A percentile compares a stretch with the other conserved stretches of the same genome.
Evolutionary conservation across 2,888 invertebrate species (phyloP).

Genomic region (Hirtodrosophila cameraria): DNA sequence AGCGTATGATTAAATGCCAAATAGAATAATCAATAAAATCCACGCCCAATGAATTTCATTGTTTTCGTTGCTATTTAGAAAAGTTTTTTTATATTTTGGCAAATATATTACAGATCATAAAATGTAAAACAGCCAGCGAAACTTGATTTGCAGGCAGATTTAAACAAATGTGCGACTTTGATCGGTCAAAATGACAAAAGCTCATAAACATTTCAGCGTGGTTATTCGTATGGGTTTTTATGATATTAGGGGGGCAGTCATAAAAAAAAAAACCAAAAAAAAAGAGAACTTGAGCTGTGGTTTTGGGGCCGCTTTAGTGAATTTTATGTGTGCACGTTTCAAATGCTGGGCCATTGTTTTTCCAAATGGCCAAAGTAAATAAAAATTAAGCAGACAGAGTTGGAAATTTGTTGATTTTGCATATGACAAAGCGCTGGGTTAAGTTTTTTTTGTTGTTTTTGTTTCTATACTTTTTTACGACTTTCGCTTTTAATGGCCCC

Average conservation of each 20-base stretch:
- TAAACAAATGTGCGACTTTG: slow-evolving; percentile 43
- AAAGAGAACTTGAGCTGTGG: slow-evolving; percentile 34
- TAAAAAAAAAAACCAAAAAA: slow-evolving; percentile 31
- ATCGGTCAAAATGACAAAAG: slow-evolving; percentile 38
- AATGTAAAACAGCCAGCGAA: slow-evolving; percentile 51
- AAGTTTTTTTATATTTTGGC: slow-evolving; percentile 20
- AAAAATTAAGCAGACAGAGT: slow-evolving; percentile 54
- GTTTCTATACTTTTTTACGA: slow-evolving; percentile 61
- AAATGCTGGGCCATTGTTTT: slow-evolving; percentile 66
- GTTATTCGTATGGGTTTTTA: slow-evolving; percentile 43
- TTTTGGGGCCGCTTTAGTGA: slow-evolving; percentile 9
- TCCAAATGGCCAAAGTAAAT: slow-evolving; percentile 47
- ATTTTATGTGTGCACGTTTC: slow-evolving; percentile 53
- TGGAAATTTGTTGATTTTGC: slow-evolving; percentile 65
- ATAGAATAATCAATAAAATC: slow-evolving; percentile 66
- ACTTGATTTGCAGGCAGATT: slow-evolving; percentile 65
- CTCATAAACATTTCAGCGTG: slow-evolving; percentile 70
- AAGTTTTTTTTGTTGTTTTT: too few species aligned
- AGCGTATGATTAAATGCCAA: slow-evolving; percentile 66
- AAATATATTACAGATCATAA: slow-evolving; percentile 65
- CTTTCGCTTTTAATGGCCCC: slow-evolving; percentile 70
- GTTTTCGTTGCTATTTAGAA: slow-evolving; percentile 8
- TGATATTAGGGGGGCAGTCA: slow-evolving; percentile 15
- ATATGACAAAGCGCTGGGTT: slow-evolving; percentile 66
- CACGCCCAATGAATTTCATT: slow-evolving; percentile 22